These are phyloP conservation scores for Urocyon cinereoargenteus DNA, from an alignment of 2,797 vertebrate species.

Conservation along the genomic window DNA sequence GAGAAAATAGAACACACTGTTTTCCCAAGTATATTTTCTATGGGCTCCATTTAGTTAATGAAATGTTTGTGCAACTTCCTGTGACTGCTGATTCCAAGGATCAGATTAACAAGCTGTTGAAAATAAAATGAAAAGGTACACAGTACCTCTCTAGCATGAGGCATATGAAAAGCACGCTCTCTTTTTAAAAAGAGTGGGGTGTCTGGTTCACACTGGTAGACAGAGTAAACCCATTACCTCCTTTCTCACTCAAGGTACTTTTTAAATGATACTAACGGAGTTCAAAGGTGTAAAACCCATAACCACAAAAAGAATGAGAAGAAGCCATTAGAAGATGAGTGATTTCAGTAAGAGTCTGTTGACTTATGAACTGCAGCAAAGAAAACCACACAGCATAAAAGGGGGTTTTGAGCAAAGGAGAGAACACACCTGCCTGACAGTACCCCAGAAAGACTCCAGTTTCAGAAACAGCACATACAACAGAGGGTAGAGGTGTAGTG, in stretches of 20 bases:
- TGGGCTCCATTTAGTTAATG: background rate
- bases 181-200: background rate
- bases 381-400: conserved; percentile 6
- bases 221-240: background rate
- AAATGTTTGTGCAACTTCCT: background rate
- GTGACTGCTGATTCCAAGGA: background rate
- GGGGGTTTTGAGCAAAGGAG: background rate
- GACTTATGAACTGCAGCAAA: background rate
- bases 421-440: background rate
- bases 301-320: conserved; percentile 4
- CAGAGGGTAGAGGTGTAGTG: background rate
- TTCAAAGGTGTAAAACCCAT: background rate
- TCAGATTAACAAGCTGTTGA: conserved; percentile 2
- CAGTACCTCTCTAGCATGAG: background rate
- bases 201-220: background rate
- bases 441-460: background rate
- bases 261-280: background rate
- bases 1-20: background rate
- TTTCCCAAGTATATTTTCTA: background rate
- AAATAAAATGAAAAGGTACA: conserved; percentile 30
- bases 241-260: background rate
- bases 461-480: background rate
- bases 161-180: background rate
- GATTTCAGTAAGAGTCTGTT: conserved; percentile 24
- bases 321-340: background rate